Base-by-base conservation (phyloP, 2,888 invertebrate species). In the Diplolepis rosae region DNA sequence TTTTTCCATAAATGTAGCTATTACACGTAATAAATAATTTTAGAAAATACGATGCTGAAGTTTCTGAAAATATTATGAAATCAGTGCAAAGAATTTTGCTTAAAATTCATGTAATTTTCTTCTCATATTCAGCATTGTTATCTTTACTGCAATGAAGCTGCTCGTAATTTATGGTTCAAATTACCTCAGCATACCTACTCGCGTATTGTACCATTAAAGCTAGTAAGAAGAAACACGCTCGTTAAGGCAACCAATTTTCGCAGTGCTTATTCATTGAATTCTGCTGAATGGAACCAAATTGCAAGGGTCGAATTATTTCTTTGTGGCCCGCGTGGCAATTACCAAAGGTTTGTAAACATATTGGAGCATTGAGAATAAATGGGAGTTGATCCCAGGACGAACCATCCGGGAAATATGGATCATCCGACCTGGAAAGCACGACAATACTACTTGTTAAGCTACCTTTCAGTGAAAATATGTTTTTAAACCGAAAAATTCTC, bases 291-390 rank as follows among this genome's bases (percentile, higher is more conserved):
- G 54, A 39, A 48, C 24, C 28, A 65, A 61, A 71, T 71, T 67
- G 71, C 61, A 42, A 56, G 61, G 66, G 35, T 56, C 18, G 65
- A 56, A 32, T 56, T 18, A 56, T 56, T 56, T 32, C 32, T 32
- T 56, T 7, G 52, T 50, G 32, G 24, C 18, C 65, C 71, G 56
- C 69, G 74, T 77, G 54, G 32, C 54, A 32, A 81, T 82, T 78
- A 80, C 75, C 54, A 73, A 50, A 61, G 54, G 74, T 76, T 78
- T 80, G 80, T 80, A 82, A 82, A 79, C 77, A 82, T 72, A 72
- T 73, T 70, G 68, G 45, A 54, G 39, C 67, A 56, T 70, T 54
- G 75, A 74, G 79, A 80, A 80, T 82, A 77, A 78, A 82, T 78
- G 76, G 79, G 78, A 81, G 80, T 82, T 79, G 80, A 80, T 82